Evolutionary conservation across 2,888 invertebrate genomes (phyloP), one percentile per base, ranked within the genome.

Genomic region (Archips crataeganus): DNA sequence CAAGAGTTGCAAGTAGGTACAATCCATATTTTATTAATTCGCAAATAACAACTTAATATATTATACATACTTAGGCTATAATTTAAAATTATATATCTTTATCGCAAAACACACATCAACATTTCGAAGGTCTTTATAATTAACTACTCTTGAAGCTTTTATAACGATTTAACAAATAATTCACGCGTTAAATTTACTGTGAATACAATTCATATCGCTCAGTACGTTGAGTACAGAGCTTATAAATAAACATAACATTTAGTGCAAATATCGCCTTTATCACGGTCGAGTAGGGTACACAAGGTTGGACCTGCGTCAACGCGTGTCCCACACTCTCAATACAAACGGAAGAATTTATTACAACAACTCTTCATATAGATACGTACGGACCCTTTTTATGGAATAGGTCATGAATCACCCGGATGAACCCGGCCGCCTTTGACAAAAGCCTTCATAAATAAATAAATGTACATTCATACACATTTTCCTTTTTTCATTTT

Each of bases 371-470:
- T 88, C 89, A 89, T 89, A 90, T 89, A 87, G 78, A 85, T 85
- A 83, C 84, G 84, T 84, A 87, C 86, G 83, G 85, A 83, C 85
- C 86, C 87, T 88, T 90, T 89, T 89, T 91, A 88, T 90, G 84
- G 84, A 80, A 85, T 82, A 82, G 82, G 81, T 82, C 87, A 89
- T 92, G 91, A 91, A 92, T 92, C 92, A 91, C 87, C 83, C 82
- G 86, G 85, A 88, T 88, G 86, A 89, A 89, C 87, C 85, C 86
- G 79, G 80, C 82, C 80, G 81, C 85, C 84, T 88, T 90, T 90
- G 90, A 90, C 88, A 90, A 90, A 90, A 90, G 89, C 83, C 85
- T 85, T 89, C 87, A 86, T 90, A 89, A 88, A 89, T 89, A 83
- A 80, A 80, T 82, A 90, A 90, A 88, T 87, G 69, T 57, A 89